phyloP scores from a whole-genome alignment of 2,113 vertebrate genomes.

The Ornithorhynchus anatinus region DNA sequence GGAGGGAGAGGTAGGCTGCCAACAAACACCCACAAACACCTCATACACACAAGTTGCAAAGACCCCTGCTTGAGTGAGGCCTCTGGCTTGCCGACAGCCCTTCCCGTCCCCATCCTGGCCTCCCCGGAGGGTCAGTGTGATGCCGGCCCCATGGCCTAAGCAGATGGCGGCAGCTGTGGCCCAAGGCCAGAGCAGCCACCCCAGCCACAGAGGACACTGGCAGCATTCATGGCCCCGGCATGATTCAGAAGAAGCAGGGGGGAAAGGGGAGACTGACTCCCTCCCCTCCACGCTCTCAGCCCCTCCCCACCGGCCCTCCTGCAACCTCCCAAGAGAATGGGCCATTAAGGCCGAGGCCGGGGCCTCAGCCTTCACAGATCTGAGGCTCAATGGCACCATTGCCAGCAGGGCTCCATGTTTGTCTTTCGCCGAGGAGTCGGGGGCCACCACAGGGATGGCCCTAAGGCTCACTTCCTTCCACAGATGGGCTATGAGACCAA shows the following conservation, averaged over 20 bases:
- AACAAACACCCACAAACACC: no score
- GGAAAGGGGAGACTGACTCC: no score
- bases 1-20: no score
- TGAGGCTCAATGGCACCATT: rapidly evolving
- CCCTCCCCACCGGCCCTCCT: background rate
- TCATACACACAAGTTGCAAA: no score
- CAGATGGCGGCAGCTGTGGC: background rate
- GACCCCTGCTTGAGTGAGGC: no score
- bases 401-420: rapidly evolving
- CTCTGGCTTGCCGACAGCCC: no score
- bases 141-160: background rate
- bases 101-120: no score
- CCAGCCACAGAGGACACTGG: constrained; percentile 6
- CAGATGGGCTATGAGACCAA: no score
- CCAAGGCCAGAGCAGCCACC: background rate
- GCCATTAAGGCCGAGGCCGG: constrained; percentile 11
- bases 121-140: no score
- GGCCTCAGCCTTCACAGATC: background rate
- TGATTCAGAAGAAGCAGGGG: background rate
- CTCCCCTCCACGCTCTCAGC: background rate
- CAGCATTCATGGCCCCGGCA: constrained; percentile 2
- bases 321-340: background rate
- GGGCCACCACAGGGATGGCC: background rate
- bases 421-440: rapidly evolving
- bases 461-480: background rate